Conservation (phyloP, 2,797 vertebrate genomes). For the Leucoraja ocellata region DNA sequence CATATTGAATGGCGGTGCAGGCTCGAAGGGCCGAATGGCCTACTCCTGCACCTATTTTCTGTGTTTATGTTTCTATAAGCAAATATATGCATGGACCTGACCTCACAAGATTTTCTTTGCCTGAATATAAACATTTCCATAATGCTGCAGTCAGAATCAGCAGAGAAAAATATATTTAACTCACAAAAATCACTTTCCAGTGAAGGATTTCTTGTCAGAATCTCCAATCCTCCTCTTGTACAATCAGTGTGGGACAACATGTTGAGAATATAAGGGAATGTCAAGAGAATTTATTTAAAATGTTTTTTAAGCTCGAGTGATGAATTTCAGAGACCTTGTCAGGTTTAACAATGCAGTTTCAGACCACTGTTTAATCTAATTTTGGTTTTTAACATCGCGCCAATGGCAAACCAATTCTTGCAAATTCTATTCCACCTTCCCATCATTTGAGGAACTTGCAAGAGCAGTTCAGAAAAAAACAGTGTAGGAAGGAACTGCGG, state of each 20-base stretch:
- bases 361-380: background rate
- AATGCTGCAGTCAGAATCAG: background rate
- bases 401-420: background rate
- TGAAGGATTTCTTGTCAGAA: background rate
- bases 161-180: background rate
- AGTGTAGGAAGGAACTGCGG: too few relatives aligned
- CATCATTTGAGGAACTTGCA: background rate
- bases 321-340: background rate
- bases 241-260: background rate
- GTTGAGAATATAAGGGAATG: background rate
- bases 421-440: background rate
- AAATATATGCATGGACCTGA: background rate
- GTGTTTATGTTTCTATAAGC: too few relatives aligned
- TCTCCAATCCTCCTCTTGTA: background rate
- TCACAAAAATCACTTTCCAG: background rate
- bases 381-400: background rate
- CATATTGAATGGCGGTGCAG: too few relatives aligned
- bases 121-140: background rate
- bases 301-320: background rate
- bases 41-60: too few relatives aligned
- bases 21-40: too few relatives aligned
- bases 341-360: background rate
- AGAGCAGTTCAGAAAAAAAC: background rate
- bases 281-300: background rate
- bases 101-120: background rate